Conservation (phyloP, 2,113 vertebrate species). For the Lasiurus borealis region DNA sequence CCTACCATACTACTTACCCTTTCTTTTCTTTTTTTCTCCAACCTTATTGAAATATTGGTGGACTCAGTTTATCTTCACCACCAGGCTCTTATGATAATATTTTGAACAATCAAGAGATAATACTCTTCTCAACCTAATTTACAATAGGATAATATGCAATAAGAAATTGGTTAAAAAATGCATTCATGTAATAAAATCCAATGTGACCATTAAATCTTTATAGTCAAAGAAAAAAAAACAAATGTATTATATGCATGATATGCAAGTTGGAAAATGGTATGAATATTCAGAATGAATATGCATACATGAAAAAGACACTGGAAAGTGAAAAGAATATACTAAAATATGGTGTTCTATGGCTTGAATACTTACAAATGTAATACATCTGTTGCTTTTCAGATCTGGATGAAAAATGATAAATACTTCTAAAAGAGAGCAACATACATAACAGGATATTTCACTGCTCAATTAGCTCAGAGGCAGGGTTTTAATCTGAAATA, state of each 20-base stretch:
- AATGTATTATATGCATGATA: not conserved
- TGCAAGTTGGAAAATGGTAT: not conserved
- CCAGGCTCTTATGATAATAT: not conserved
- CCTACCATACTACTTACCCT: not conserved
- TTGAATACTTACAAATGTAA: constrained; percentile 19
- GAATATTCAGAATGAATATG: not conserved
- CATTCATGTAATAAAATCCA: not conserved
- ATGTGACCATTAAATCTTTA: not conserved
- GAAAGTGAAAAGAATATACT: not conserved
- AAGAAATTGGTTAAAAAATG: not conserved
- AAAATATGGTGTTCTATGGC: not conserved
- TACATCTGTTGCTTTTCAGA: not conserved
- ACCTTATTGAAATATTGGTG: not conserved
- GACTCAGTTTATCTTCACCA: not conserved
- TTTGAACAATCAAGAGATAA: not conserved
- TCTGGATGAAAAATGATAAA: not conserved
- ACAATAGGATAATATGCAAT: not conserved
- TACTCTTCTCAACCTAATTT: not conserved
- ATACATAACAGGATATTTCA: not conserved
- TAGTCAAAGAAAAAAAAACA: not conserved
- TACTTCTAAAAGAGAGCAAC: not conserved
- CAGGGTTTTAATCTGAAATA: not conserved
- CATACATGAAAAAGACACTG: not conserved
- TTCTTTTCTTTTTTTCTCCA: not conserved
- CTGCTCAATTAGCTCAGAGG: not conserved